Evolutionary conservation across 2,888 invertebrate species (phyloP).

Genomic region (Tetrapedia diversipes): DNA sequence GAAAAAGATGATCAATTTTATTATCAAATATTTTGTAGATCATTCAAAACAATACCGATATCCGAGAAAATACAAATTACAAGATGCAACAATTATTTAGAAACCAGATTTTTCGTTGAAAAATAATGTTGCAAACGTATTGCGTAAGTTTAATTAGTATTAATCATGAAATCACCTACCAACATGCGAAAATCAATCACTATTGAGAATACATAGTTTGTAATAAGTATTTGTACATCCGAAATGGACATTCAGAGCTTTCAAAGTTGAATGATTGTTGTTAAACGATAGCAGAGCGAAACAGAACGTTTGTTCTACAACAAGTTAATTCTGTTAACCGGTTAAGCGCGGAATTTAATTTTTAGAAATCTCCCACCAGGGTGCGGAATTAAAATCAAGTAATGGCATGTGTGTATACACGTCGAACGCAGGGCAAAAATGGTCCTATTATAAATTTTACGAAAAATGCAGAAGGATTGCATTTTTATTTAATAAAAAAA

Average conservation of each 20-base stretch:
- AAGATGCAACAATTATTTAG: not conserved
- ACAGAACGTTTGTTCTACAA: too few species aligned
- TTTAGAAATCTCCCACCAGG: too few species aligned
- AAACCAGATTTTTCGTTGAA: not conserved
- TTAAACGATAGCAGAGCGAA: not conserved
- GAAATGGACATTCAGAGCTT: not conserved
- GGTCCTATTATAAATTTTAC: too few species aligned
- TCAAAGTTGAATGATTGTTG: not conserved
- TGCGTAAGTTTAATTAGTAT: not conserved
- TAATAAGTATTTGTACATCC: conserved; percentile 17
- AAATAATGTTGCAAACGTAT: too few species aligned
- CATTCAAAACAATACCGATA: not conserved
- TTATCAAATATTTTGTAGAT: not conserved
- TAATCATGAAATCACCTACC: not conserved
- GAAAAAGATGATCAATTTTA: not conserved
- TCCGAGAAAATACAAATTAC: not conserved
- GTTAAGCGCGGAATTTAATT: too few species aligned
- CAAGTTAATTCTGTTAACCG: too few species aligned
- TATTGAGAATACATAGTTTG: conserved; percentile 26
- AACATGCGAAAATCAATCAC: conserved; percentile 31
- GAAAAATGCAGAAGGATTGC: too few species aligned
- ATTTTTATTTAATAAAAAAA: too few species aligned
- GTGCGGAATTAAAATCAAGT: too few species aligned
- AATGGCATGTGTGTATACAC: too few species aligned
- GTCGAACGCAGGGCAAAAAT: too few species aligned